A percentile compares a stretch with the other conserved stretches of the same genome.
phyloP scores from a whole-genome alignment of 2,888 invertebrate genomes.

The Pseudococcus viburni region DNA sequence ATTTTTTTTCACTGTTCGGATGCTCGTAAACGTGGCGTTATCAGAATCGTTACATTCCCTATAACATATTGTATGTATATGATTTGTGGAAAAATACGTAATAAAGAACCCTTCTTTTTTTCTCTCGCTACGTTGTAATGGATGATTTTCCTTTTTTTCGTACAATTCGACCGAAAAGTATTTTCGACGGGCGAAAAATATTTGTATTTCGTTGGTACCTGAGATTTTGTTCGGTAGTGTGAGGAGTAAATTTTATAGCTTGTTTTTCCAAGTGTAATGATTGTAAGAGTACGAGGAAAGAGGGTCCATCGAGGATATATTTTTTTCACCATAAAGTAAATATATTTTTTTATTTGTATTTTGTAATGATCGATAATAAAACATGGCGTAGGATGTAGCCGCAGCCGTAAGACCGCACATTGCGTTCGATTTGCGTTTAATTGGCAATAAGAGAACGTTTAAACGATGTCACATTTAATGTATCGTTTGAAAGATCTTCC shows the following conservation, averaged over 20 bases:
- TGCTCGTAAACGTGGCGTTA: constrained; percentile 43
- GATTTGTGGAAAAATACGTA: constrained; percentile 41
- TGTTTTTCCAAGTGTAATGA: constrained; percentile 24
- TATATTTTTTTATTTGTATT: constrained; percentile 46
- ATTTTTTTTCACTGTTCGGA: neutral
- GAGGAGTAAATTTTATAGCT: constrained; percentile 19
- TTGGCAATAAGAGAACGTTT: constrained; percentile 64
- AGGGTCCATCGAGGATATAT: neutral
- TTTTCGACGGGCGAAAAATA: neutral
- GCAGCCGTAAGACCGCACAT: constrained; percentile 58
- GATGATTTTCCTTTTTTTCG: neutral
- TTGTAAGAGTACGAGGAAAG: neutral
- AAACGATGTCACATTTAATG: constrained; percentile 64
- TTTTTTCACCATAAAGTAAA: constrained; percentile 18
- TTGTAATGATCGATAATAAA: constrained; percentile 59
- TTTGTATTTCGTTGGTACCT: no score
- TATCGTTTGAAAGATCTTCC: constrained; percentile 58
- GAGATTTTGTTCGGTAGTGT: neutral
- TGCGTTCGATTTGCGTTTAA: constrained; percentile 64
- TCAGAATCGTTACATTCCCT: constrained; percentile 45
- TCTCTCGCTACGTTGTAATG: neutral
- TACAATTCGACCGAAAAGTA: neutral
- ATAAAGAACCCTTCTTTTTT: neutral
- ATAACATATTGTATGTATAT: constrained; percentile 50
- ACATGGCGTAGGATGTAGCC: constrained; percentile 59